Conservation (phyloP, 2,113 vertebrate species). For the Cariama cristata region DNA sequence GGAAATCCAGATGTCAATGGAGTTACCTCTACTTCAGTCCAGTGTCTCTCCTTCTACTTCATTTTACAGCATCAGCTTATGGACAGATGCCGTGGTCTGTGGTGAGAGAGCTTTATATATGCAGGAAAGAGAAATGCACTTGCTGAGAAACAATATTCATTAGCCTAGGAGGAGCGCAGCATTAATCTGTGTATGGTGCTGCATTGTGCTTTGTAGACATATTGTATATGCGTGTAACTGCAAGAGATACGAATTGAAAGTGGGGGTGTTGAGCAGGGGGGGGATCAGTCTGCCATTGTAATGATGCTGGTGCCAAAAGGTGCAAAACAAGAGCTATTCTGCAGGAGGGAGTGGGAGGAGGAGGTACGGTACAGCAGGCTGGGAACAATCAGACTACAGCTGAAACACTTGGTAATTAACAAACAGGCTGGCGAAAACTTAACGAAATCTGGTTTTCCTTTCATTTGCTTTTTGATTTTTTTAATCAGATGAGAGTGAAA, state of each 20-base stretch:
- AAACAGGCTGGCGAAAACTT: not conserved
- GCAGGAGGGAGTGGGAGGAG: not conserved
- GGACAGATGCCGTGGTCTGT: accelerated
- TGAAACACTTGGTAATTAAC: slow-evolving; percentile 12
- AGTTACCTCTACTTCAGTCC: not conserved
- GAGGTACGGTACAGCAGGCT: not conserved
- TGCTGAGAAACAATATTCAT: not conserved
- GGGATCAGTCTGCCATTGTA: not conserved
- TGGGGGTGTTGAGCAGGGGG: not conserved
- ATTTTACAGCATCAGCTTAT: not conserved
- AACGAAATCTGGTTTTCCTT: not conserved
- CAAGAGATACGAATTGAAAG: not conserved
- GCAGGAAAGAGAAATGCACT: not conserved
- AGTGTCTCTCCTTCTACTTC: not conserved
- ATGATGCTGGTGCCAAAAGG: not conserved
- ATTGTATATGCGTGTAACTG: not conserved
- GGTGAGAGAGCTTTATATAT: not conserved
- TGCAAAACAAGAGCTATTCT: not conserved
- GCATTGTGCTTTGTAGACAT: not conserved
- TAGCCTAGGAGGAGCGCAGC: not conserved
- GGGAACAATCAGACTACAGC: not conserved
- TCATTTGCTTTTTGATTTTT: not conserved
- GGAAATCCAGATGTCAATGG: not conserved
- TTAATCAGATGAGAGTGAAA: not conserved
- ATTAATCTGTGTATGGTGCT: not conserved